Percentiles rank a stretch among this genome's conserved stretches.
Evolutionary conservation across 2,113 vertebrate species (phyloP).

Genomic region (Neopipo cinnamomea): DNA sequence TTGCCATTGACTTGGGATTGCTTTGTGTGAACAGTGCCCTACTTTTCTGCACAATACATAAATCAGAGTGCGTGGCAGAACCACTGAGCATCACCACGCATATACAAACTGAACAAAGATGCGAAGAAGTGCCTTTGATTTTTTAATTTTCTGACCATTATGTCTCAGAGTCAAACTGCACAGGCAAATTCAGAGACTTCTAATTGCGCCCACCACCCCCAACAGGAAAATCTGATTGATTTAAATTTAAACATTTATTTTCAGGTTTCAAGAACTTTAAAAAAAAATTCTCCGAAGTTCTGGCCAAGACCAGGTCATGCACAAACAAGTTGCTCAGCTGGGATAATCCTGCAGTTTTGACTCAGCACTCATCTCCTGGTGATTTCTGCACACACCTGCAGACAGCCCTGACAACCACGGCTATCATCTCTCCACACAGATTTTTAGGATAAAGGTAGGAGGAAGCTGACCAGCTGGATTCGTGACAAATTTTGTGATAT

Average conservation of each 20-base stretch:
- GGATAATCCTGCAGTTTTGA: background rate
- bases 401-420: background rate
- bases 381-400: background rate
- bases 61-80: background rate
- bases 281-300: background rate
- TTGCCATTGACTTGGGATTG: background rate
- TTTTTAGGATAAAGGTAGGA: slow-evolving; percentile 6
- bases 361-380: background rate
- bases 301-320: background rate
- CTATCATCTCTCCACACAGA: background rate
- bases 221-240: background rate
- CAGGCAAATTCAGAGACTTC: background rate
- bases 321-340: background rate
- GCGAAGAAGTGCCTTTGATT: background rate
- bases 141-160: background rate
- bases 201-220: background rate
- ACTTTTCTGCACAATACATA: background rate
- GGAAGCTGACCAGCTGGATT: background rate
- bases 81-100: background rate
- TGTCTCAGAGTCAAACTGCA: background rate
- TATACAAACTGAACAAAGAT: background rate
- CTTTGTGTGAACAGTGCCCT: background rate
- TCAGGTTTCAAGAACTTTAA: background rate
- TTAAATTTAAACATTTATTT: background rate
- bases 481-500: slow-evolving; percentile 40